Conservation (phyloP, 2,888 invertebrate species). For the Dorcus hopei region DNA sequence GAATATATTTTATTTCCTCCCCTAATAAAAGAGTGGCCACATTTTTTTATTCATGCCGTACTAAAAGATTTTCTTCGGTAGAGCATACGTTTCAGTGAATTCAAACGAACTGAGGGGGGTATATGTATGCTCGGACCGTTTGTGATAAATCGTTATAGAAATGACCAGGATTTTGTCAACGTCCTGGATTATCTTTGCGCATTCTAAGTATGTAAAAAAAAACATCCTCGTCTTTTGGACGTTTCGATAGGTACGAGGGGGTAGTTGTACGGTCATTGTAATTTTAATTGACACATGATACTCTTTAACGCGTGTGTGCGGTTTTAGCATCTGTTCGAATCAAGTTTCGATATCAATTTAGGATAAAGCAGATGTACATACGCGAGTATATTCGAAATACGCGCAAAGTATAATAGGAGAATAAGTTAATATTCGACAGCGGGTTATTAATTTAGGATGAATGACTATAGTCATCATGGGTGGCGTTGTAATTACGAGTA, state of each 20-base stretch:
- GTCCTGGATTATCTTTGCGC: neutral
- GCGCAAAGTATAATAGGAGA: no score
- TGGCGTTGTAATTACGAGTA: constrained; percentile 39
- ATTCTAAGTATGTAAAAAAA: neutral
- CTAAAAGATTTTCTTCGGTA: neutral
- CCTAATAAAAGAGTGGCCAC: no score
- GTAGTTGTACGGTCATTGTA: constrained; percentile 20
- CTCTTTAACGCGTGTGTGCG: constrained; percentile 20
- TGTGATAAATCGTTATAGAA: neutral
- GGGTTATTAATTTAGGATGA: constrained; percentile 15
- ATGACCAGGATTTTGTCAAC: constrained; percentile 1
- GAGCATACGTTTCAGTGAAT: constrained; percentile 1
- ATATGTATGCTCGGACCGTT: neutral
- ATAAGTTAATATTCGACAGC: neutral
- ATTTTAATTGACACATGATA: constrained; percentile 27
- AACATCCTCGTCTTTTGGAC: neutral
- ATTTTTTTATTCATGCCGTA: no score
- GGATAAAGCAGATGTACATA: no score
- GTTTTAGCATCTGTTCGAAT: neutral
- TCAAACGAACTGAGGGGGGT: neutral
- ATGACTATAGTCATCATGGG: constrained; percentile 13
- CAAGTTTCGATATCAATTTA: no score
- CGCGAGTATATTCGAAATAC: no score
- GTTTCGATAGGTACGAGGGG: neutral
- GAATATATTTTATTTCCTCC: no score